Base-by-base conservation (phyloP, 2,888 invertebrate genomes). In the Rhingia campestris region DNA sequence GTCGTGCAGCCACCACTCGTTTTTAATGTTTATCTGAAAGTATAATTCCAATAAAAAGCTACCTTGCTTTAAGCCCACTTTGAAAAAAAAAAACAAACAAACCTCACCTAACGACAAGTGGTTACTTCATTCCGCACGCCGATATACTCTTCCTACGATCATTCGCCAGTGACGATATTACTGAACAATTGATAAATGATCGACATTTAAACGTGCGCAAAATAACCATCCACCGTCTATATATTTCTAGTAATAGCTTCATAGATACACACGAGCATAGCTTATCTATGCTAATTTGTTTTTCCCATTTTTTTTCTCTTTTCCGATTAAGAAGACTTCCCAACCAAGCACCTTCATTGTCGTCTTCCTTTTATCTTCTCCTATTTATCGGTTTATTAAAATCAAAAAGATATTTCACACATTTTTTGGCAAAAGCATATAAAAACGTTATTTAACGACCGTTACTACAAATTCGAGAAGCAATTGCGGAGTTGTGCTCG, bases 391-490 rank as follows among this genome's bases (percentile, higher is more conserved):
- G 49, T 9, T 6, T 6, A 3, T 6, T 30, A 9, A 51, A 59
- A 58, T 59, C 58, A 22, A 37, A 67, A 12, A 59, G 54, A 56
- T 41, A 1, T 22, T 22, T 22, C 22, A 22, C 22, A 53, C 9
- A 30, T 41, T 43, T n/a, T 53, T 43, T 66, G 45, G 41, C 39
- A 66, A 67, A 30, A 14, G 37, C 64, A 35, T 75, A 75, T 75
- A 75, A 61, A 76, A 76, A 47, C 76, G 61, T 69, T 69, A 61
- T 61, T 67, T 61, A 61, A 69, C 47, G 53, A 53, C 45, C 39
- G 59, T 30, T 69, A 67, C 61, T 54, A 33, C 45, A 35, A 54
- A 47, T 53, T 67, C 67, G 67, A 61, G 67, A 37, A 51, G 47
- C 75, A 53, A 76, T 67, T 39, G 66, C 53, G 43, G 33, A 61